Conservation (phyloP, 2,113 vertebrate genomes). For the Mungos mungo region DNA sequence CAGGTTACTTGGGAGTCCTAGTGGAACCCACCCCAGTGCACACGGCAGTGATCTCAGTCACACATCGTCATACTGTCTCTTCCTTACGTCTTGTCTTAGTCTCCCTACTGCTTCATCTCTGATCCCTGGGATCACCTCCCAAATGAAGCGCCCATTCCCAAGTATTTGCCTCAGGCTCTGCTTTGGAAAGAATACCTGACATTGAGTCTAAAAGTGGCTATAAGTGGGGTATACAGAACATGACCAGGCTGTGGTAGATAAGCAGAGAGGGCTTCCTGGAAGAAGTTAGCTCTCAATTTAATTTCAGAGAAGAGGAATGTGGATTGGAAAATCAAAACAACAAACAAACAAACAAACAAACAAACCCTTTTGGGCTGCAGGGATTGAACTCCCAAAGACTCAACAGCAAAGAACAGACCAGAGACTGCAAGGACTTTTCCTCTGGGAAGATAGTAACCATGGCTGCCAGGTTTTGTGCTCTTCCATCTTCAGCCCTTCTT, state of each 20-base stretch:
- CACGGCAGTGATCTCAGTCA: fast-evolving
- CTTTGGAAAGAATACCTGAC: neutral
- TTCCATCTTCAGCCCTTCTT: neutral
- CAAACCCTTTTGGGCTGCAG: neutral
- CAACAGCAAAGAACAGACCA: neutral
- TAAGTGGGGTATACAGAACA: neutral
- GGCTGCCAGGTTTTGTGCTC: neutral
- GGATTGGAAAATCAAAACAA: neutral
- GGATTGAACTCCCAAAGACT: neutral
- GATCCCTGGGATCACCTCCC: neutral
- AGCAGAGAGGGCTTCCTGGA: neutral
- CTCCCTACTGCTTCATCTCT: neutral
- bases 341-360: too few species aligned
- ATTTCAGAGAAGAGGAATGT: neutral
- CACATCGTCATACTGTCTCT: neutral
- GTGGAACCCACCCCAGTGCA: neutral
- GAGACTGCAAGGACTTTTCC: fast-evolving
- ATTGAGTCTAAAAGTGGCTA: neutral
- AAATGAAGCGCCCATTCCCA: neutral
- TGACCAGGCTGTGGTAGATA: neutral
- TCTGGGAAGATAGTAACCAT: neutral
- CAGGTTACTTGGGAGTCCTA: neutral
- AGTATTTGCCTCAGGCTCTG: neutral
- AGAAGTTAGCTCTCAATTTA: neutral
- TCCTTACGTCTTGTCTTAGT: neutral